Base-by-base conservation (phyloP, 2,888 invertebrate genomes). In the Drosophila sordidula region DNA sequence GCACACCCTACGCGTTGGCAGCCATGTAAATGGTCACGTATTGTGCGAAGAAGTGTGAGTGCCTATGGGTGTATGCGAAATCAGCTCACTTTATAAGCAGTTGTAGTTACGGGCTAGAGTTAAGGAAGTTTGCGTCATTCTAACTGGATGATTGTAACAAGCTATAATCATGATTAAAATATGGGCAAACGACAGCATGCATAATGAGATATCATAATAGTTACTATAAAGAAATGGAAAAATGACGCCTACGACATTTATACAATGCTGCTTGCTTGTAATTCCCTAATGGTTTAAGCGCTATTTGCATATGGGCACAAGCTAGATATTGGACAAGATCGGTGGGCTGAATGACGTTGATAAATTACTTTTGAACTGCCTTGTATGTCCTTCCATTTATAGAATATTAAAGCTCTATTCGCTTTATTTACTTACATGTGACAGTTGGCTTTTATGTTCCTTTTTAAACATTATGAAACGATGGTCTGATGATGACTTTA, bases 21-120 rank as follows among this genome's bases (percentile, higher is more conserved):
- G 38, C 25, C 66, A 57, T 45, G 68, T 51, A 85, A 81, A 75
- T 67, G 68, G 88, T 83, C 88, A 83, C 88, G 88, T 88, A 50
- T 64, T 68, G 49, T 75, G 64, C 42, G 65, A 52, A 51, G 51
- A 57, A 56, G 34, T 54, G 25, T 47, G 45, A 52, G 39, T 58
- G 38, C 26, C 38, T 32, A n/a, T n/a, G 34, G 41, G 46, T 36
- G 45, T 42, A 1, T 59, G 44, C 25, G 12, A 38, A 52, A 38
- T 41, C 38, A 51, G 34, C 22, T 57, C 12, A 34, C 46, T 56
- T 56, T 73, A 44, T 49, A 59, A 56, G 6, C 36, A 52, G 25
- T 65, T 52, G 47, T 49, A 57, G 59, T 67, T 46, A 47, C 34
- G 26, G 16, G 36, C 22, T 54, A 22, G 54, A 54, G 62, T 50